A percentile compares a stretch with the other conserved stretches of the same genome.
These are phyloP conservation scores for Bibio marci DNA, from an alignment of 2,888 invertebrate genomes.

Conservation along the genomic window DNA sequence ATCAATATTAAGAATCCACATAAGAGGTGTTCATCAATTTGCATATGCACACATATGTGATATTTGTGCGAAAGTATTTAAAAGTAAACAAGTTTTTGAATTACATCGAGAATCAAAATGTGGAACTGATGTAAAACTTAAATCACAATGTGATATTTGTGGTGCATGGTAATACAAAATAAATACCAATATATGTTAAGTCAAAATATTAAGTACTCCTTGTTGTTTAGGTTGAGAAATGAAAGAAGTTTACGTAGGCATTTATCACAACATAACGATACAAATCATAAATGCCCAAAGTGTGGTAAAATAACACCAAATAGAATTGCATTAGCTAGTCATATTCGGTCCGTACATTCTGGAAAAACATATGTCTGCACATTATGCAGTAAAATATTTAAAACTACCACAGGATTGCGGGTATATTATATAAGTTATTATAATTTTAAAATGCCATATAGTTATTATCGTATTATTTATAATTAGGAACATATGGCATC, in stretches of 20 bases:
- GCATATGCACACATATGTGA: slow-evolving; percentile 3
- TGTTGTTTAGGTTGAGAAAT: too few relatives aligned
- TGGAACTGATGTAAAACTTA: slow-evolving; percentile 17
- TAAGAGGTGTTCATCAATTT: slow-evolving; percentile 1
- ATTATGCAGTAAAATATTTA: slow-evolving; percentile 25
- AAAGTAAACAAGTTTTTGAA: slow-evolving; percentile 17
- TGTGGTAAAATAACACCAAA: slow-evolving; percentile 21
- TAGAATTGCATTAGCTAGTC: slow-evolving; percentile 23
- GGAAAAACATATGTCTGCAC: slow-evolving; percentile 21
- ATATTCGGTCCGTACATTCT: slow-evolving; percentile 23
- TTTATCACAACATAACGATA: not conserved
- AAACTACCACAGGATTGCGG: slow-evolving; percentile 22
- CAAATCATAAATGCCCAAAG: not conserved
- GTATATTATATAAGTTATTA: slow-evolving; percentile 10
- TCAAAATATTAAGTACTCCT: too few relatives aligned
- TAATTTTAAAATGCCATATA: too few relatives aligned
- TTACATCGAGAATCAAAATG: slow-evolving; percentile 21
- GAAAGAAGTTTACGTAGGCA: not conserved
- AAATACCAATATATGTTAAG: too few relatives aligned
- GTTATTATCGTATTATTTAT: too few relatives aligned
- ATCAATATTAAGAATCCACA: not conserved
- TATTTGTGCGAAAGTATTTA: slow-evolving; percentile 2
- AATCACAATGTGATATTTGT: slow-evolving; percentile 24
- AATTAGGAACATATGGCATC: slow-evolving; percentile 26
- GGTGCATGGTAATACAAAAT: slow-evolving; percentile 17